Evolutionary conservation across 1,140 invertebrate genomes (phyloP).

Genomic region (Triops cancriformis): DNA sequence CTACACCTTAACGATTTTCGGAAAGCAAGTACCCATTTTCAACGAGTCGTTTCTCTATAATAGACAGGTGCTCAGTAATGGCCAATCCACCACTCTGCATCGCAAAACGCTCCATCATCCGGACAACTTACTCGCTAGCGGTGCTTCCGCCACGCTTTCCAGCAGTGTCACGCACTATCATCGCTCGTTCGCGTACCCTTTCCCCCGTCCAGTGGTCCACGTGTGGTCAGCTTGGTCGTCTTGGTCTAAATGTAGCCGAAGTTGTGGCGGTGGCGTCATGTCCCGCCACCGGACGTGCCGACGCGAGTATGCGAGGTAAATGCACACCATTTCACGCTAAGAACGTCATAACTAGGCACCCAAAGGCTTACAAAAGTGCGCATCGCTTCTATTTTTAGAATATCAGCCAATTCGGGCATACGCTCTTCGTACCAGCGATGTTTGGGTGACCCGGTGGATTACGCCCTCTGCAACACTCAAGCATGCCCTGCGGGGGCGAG

Average conservation of each 20-base stretch:
- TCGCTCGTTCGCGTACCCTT: not conserved
- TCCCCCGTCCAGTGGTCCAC: slow-evolving; percentile 34
- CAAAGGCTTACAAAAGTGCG: not conserved
- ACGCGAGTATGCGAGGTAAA: slow-evolving; percentile 26
- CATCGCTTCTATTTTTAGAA: slow-evolving; percentile 20
- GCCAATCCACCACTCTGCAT: not conserved
- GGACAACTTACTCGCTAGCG: not conserved
- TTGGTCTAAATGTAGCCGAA: slow-evolving; percentile 42
- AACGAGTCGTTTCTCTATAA: not conserved
- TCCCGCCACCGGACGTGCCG: slow-evolving; percentile 26
- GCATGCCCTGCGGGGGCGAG: slow-evolving; percentile 16
- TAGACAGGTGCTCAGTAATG: not conserved
- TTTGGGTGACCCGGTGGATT: slow-evolving; percentile 25
- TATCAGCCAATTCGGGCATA: slow-evolving; percentile 26
- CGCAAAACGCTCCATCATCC: not conserved
- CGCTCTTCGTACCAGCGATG: slow-evolving; percentile 27
- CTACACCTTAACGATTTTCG: not conserved
- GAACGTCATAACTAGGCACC: not conserved
- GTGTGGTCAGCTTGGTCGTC: slow-evolving; percentile 41
- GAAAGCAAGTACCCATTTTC: not conserved
- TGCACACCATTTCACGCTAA: not conserved
- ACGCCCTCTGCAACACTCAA: slow-evolving; percentile 23
- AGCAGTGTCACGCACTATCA: not conserved
- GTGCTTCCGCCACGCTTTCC: not conserved
- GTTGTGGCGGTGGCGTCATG: slow-evolving; percentile 44